Evolutionary conservation across 30 jellyfish, hydroid and myxozoan species (phyloP), one percentile per base, ranked within the genome.

Genomic region (Aurelia sp.): DNA sequence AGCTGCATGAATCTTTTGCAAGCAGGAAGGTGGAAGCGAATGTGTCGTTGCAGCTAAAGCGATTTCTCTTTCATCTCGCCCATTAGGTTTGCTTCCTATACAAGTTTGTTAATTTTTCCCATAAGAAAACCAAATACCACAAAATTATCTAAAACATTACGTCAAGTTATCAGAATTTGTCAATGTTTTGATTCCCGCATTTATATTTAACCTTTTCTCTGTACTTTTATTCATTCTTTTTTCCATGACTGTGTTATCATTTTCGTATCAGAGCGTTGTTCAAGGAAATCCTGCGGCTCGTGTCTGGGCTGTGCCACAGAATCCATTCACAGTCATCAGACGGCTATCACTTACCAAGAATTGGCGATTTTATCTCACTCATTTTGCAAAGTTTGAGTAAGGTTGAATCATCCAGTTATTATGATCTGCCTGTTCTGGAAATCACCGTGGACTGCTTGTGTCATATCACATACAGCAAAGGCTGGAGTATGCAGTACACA

Each of bases 371-470:
- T 19, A 44, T 78, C 66, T 78, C 79, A 55, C 73, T 77, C 10
- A 51, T 87, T 6, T 55, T 87, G 18, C 87, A 78, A 47, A 87
- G 91, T 52, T 52, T 87, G 6, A 80, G 63, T 41, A 23, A 73
- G 22, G 90, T 87, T 48, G 97, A 92, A 22, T 76, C 98, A 18
- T 89, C 96, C 20, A 77, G 97, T 21, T 85, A 90, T 61, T 95
- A 95, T 78, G 99, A 95, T 66, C 52, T 95, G 53, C 99, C 99
- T 21, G 88, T 85, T 18, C 89, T 95, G 65, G 99, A 95, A 82
- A 81, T 61, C 37, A 86, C 96, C 11, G 44, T 95, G 16, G 98
- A 82, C 6, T 89, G 96, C 53, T 59, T 95, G 89, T 62, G 64
- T 59, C 96, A 85, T 30, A 64, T 90, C 30, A 63, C 94, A n/a